Base-by-base conservation (phyloP, 2,797 vertebrate species). In the Pteronotus mesoamericanus region DNA sequence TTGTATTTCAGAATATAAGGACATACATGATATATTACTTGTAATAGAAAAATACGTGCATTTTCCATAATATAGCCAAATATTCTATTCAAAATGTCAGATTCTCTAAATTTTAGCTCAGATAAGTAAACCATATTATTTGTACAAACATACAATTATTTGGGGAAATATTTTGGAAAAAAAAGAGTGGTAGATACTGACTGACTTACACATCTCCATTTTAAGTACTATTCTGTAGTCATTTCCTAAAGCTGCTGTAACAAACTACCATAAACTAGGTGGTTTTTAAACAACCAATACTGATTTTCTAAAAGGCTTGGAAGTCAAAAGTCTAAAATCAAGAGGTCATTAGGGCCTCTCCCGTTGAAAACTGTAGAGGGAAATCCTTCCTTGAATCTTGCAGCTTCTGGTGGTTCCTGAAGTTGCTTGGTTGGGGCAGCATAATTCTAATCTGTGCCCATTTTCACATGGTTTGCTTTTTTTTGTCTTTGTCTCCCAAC, bases 381-480 rank as follows among this genome's bases (percentile, higher is more conserved):
- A 64, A 39, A 61, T 6, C 9, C 7, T 72, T 22, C 22, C 9
- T 66, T 6, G 0, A 32, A 18, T 84, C 14, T 51, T 69, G 22
- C 6, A 19, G 34, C 14, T 46, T 29, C 4, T 4, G 2, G 4
- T 26, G 4, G 1, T 9, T 59, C 16, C 22, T 26, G 32, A 9
- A 1, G 1, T 32, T 55, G 2, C 16, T 37, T 5, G 24, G 6
- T 1, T 75, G 9, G 5, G 5, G 10, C 2, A 94, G 0, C 11
- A 4, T 34, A 19, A 29, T 15, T 71, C 5, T 14, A 44, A 7
- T 21, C 18, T 90, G 21, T 44, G 2, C 9, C 3, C 8, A 4
- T 26, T 44, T n/a, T 15, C 34, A 72, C 18, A 6, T 64, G 22
- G 5, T 48, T 80, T 77, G 3, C 42, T 86, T 69, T 48, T 34